Evolutionary conservation across 2,113 vertebrate genomes (phyloP), one percentile per base, ranked within the genome.

Genomic region (Columba livia): DNA sequence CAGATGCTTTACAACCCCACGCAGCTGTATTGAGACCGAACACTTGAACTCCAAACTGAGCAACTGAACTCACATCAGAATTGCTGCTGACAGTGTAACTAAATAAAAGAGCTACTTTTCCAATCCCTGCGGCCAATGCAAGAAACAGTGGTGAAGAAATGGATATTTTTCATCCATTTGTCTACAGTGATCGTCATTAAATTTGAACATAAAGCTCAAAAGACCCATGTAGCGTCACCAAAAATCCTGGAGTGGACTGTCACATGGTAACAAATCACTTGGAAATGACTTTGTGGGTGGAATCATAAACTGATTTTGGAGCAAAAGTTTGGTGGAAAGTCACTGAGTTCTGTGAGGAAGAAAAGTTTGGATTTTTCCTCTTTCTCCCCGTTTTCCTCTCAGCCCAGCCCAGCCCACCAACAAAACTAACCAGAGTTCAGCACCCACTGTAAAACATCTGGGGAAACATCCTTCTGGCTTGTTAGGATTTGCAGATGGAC

Each of bases 41-140:
- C 83, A 56, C 79, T 67, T 94, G 89, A 96, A 91, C 84, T 93
- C 80, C 93, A 96, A 96, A 96, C 80, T 53, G 56, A 91, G 91
- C 91, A 80, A 78, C 8, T 96, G 91, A 96, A 89, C 84, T 89
- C 91, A 57, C 78, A 80, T 89, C 88, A 91, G 34, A 96, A 96
- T 86, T 67, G 80, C 84, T 87, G 83, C 87, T 92, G 95, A 96
- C 90, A 94, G 65, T 84, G 80, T 89, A 81, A 78, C 87, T 73
- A 95, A 95, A 95, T 94, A 95, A 87, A 96, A 94, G 84, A 91
- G 51, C 80, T 70, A 71, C 84, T 93, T 87, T 96, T 75, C 77
- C 60, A 95, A 64, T 87, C 89, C 95, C 93, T 40, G 57, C 91
- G 89, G 96, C 95, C 70, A 93, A 42, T 74, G 81, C 87, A 91